Percentiles rank a stretch among this genome's conserved stretches.
phyloP scores from a whole-genome alignment of 2,888 invertebrate genomes.

The Stramonita haemastoma region DNA sequence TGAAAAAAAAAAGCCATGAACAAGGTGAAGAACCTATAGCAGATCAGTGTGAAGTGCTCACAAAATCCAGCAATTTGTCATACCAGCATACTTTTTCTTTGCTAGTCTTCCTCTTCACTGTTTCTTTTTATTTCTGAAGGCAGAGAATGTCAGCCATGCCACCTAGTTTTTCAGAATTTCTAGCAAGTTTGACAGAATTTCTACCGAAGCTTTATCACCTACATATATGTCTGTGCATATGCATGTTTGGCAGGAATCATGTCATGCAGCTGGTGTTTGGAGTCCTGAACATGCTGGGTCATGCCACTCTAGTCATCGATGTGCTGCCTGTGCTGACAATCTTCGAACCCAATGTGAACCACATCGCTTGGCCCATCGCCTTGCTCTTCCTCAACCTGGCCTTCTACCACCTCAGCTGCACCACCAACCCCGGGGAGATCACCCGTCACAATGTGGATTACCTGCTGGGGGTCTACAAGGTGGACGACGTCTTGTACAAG shows the following conservation, averaged over 20 bases:
- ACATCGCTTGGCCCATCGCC: conserved; percentile 65
- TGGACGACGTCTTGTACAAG: conserved; percentile 67
- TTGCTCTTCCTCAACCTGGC: conserved; percentile 63
- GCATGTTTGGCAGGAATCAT: conserved; percentile 62
- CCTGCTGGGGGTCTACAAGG: conserved; percentile 59
- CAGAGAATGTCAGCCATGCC: too few relatives aligned
- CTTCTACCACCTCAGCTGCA: conserved; percentile 68
- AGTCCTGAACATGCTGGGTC: conserved; percentile 62
- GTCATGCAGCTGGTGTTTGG: conserved; percentile 70
- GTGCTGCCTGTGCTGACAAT: conserved; percentile 67
- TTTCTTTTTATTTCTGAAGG: too few relatives aligned
- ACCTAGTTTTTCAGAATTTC: too few relatives aligned
- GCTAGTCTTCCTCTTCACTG: too few relatives aligned
- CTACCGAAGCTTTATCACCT: too few relatives aligned
- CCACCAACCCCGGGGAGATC: conserved; percentile 70
- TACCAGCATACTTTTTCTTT: too few relatives aligned
- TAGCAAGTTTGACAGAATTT: too few relatives aligned
- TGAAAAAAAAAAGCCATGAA: too few relatives aligned
- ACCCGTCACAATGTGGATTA: conserved; percentile 57
- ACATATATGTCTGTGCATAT: too few relatives aligned
- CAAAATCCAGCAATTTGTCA: too few relatives aligned
- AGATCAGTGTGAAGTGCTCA: too few relatives aligned
- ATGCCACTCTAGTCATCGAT: conserved; percentile 67
- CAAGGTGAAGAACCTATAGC: too few relatives aligned
- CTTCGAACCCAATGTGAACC: conserved; percentile 66